These are phyloP conservation scores for Patella ulyssiponensis DNA, from an alignment of 2,888 invertebrate genomes.

Conservation along the genomic window DNA sequence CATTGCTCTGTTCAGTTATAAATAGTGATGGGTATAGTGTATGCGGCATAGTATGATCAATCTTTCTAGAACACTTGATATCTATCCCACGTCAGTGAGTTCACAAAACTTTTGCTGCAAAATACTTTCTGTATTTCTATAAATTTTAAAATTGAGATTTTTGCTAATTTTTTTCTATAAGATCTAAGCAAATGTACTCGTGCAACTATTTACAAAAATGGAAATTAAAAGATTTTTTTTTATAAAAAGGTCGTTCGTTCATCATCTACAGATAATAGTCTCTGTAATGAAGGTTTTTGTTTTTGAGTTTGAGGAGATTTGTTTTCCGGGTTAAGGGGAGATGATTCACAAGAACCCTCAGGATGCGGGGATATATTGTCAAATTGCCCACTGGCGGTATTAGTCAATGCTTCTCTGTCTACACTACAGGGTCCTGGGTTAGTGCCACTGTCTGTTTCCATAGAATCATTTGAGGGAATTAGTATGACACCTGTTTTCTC, in stretches of 20 bases:
- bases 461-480: background rate
- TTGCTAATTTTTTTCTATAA: too few species aligned
- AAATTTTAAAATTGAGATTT: too few species aligned
- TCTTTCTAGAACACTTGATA: too few species aligned
- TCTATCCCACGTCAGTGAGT: too few species aligned
- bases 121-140: too few species aligned
- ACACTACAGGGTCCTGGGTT: background rate
- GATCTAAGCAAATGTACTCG: too few species aligned
- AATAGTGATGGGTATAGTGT: too few species aligned
- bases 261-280: background rate
- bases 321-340: background rate
- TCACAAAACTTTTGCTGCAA: too few species aligned
- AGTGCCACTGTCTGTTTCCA: background rate
- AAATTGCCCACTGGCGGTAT: background rate
- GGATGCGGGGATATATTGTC: background rate
- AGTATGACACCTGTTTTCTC: background rate
- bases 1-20: too few species aligned
- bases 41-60: too few species aligned
- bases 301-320: background rate
- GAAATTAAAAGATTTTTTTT: background rate
- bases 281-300: slow-evolving; percentile 7
- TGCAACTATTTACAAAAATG: too few species aligned
- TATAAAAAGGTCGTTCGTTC: slow-evolving; percentile 4
- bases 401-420: background rate
- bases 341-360: background rate